phyloP scores from a whole-genome alignment of 2,113 vertebrate species.

The Trinectes maculatus region DNA sequence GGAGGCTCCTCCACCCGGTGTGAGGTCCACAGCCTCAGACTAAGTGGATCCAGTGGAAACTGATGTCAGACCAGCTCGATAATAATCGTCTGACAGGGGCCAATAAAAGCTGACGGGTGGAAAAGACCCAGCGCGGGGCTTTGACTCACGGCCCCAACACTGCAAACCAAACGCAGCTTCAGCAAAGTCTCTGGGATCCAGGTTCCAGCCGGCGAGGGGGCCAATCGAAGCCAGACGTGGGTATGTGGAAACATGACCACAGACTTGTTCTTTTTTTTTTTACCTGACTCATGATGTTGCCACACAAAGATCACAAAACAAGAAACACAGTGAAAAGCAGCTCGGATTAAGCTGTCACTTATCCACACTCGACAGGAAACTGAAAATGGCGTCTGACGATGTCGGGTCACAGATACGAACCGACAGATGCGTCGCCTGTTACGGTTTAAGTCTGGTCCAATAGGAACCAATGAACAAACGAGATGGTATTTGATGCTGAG shows the following conservation, averaged over 20 bases:
- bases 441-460: neutral
- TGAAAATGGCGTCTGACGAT: neutral
- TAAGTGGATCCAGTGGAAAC: slow-evolving; percentile 44
- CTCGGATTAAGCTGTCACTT: neutral
- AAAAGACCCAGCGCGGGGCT: slow-evolving; percentile 14
- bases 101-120: slow-evolving; percentile 49
- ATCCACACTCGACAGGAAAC: slow-evolving; percentile 15
- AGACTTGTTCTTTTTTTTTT: neutral
- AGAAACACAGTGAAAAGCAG: slow-evolving; percentile 10
- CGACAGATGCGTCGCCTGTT: neutral
- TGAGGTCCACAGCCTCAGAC: too few species aligned
- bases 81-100: slow-evolving; percentile 19
- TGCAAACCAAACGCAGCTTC: slow-evolving; percentile 44
- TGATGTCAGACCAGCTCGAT: slow-evolving; percentile 18
- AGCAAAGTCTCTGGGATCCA: slow-evolving; percentile 28
- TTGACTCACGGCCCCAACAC: slow-evolving; percentile 17
- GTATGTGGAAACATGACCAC: slow-evolving; percentile 9
- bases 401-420: neutral
- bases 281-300: neutral
- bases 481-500: slow-evolving; percentile 9
- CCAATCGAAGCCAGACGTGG: slow-evolving; percentile 23
- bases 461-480: slow-evolving; percentile 20
- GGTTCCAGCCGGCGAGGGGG: slow-evolving; percentile 14
- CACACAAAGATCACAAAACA: neutral
- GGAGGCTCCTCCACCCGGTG: slow-evolving; percentile 4